Base-by-base conservation (phyloP, 1,140 invertebrate species). In the Polypedilum vanderplanki region DNA sequence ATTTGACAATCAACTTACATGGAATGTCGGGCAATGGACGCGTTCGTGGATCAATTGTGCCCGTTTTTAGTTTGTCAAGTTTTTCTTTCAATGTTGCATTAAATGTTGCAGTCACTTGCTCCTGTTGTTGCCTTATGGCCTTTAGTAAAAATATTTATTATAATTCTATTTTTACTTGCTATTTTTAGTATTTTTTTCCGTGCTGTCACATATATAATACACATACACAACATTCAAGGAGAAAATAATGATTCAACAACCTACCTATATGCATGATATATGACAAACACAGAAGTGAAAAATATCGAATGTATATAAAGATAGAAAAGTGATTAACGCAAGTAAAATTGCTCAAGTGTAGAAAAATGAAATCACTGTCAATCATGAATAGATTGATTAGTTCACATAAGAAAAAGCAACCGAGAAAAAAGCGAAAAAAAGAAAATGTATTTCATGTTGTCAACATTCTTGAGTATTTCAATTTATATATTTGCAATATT, bases 11-110 rank as follows among this genome's bases (percentile, higher is more conserved):
- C 4, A 17, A 18, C 33, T 74, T 74, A 67, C 78, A 78, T 5
- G 81, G 81, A n/a, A 80, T 79, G 15, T 83, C 81, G 9, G 81
- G 81, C 70, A 83, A 76, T 12, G 81, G 81, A 1, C 81, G 78
- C 76, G 79, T 81, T 57, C 78, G 78, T 76, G 81, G 79, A 74
- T 17, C 24, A 33, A 33, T 33, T 33, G 24, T 33, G 24, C 24
- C 24, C 24, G 24, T 77, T 70, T 22, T 18, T 70, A 70, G 20
- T 10, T 18, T 70, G 10, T 70, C 65, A n/a, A 70, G 17, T 70
- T 70, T 70, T 12, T 18, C 65, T 18, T 70, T 70, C 5, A 70
- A 22, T 18, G 65, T 20, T 22, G 20, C 65, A 70, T 70, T 70
- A 20, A 70, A 70, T 20, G 65, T 18, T 18, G 65, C 20, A 10